Base-by-base conservation (phyloP, 2,113 vertebrate species). In the Pollimyrus isidori region DNA sequence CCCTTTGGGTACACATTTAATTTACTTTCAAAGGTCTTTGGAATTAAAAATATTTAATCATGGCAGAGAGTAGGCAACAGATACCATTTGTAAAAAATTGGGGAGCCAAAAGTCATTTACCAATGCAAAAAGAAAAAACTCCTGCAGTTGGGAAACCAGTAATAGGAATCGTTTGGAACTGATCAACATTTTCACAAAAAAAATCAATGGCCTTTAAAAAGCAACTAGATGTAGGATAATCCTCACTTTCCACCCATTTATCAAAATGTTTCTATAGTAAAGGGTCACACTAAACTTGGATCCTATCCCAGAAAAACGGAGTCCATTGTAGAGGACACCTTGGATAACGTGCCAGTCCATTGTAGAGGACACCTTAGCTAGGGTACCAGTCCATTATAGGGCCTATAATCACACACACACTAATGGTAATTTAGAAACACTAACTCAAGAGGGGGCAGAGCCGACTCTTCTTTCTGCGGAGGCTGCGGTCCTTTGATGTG, bases 1-100 rank as follows among this genome's bases (percentile, higher is more conserved):
- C 62, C 58, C 46, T 73, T 88, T 69, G n/a, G 62, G n/a, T 65
- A 73, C 58, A 88, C n/a, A 73, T 88, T 88, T 88, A 88, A 88
- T 88, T 88, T 88, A 69, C 62, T 69, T 69, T 88, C 46, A 21
- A 30, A 46, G 58, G 87, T 50, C 46, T 73, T 88, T 45, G 65
- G 87, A 88, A 88, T 48, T 88, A 88, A 46, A 49, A 23, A 73
- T 49, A 15, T 88, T 88, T 88, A 46, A 88, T 88, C n/a, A 73
- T 88, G 62, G 62, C 62, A 88, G 42, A 49, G 87, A 49, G 26
- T 15, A 48, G 58, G 58, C n/a, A 50, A 69, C 42, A 65, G 87
- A 62, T 23, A 46, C 87, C 56, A 88, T 39, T 76, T 49, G 62
- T 49, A 49, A 76, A 35, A 88, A 88, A 76, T 9, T 10, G 45